A percentile compares a stretch with the other conserved stretches of the same genome.
These are phyloP conservation scores for Apamea anceps DNA, from an alignment of 2,888 invertebrate species.

Conservation along the genomic window DNA sequence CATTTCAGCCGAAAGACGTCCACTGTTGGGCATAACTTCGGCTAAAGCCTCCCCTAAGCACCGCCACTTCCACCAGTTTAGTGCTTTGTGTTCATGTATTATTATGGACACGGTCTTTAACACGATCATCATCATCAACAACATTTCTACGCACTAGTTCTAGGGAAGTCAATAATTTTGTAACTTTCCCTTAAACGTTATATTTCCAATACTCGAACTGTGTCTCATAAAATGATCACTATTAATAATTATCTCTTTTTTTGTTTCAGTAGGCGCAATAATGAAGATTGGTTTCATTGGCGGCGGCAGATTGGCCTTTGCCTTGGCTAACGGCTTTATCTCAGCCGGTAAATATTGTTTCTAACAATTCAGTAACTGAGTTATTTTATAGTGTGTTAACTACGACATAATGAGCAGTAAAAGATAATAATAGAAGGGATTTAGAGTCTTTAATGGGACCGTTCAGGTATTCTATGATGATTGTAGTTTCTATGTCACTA, in stretches of 20 bases:
- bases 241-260: not conserved
- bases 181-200: not conserved
- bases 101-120: not conserved
- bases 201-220: not conserved
- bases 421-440: constrained; percentile 12
- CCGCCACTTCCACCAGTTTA: too few relatives aligned
- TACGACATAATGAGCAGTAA: constrained; percentile 12
- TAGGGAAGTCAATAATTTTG: not conserved
- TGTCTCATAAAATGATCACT: not conserved
- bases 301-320: constrained; percentile 97
- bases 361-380: constrained; percentile 9
- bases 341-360: constrained; percentile 92
- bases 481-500: not conserved
- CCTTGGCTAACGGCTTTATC: constrained; percentile 97
- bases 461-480: not conserved
- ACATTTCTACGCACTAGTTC: not conserved
- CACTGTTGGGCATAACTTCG: too few relatives aligned
- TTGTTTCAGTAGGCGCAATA: constrained; percentile 82
- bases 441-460: not conserved
- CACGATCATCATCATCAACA: not conserved
- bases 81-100: too few relatives aligned
- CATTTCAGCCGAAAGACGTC: too few relatives aligned
- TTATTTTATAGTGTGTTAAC: constrained; percentile 1
- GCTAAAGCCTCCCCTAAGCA: too few relatives aligned
- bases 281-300: constrained; percentile 97